Evolutionary conservation across 30 jellyfish, hydroid and myxozoan genomes (phyloP).

Genomic region (Hydractinia echinata): DNA sequence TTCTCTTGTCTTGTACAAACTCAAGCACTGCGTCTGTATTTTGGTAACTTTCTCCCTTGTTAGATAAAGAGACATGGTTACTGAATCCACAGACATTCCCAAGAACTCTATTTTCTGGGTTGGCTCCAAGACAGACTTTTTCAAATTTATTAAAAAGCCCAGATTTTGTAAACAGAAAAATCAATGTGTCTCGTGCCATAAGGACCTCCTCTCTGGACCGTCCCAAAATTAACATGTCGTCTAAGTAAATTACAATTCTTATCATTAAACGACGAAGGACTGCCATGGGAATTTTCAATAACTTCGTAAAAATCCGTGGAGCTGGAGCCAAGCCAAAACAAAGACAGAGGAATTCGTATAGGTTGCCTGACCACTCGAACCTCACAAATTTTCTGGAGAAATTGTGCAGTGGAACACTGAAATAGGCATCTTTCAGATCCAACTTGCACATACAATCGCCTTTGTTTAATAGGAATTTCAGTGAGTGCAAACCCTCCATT

Average conservation of each 20-base stretch:
- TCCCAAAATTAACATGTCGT: neutral
- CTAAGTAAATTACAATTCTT: neutral
- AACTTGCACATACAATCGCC: neutral
- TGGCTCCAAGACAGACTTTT: too few species aligned
- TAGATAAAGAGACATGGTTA: neutral
- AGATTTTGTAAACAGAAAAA: too few species aligned
- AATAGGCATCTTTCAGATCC: neutral
- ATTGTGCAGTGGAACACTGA: neutral
- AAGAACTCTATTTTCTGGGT: neutral
- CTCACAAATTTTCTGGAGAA: neutral
- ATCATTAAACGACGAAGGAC: neutral
- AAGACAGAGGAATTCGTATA: neutral
- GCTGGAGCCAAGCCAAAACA: neutral
- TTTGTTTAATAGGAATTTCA: neutral
- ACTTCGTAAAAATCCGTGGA: neutral
- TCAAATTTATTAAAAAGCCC: too few species aligned
- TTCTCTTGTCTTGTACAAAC: neutral
- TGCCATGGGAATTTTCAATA: neutral
- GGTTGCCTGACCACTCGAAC: neutral
- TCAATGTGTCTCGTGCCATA: neutral
- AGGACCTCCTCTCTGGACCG: neutral
- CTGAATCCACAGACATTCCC: neutral
- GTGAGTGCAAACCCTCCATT: conserved; percentile 15
- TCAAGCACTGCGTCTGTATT: neutral
- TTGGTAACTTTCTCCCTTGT: neutral